Evolutionary conservation across 2,113 vertebrate genomes (phyloP).

Genomic region (Isurus oxyrinchus): DNA sequence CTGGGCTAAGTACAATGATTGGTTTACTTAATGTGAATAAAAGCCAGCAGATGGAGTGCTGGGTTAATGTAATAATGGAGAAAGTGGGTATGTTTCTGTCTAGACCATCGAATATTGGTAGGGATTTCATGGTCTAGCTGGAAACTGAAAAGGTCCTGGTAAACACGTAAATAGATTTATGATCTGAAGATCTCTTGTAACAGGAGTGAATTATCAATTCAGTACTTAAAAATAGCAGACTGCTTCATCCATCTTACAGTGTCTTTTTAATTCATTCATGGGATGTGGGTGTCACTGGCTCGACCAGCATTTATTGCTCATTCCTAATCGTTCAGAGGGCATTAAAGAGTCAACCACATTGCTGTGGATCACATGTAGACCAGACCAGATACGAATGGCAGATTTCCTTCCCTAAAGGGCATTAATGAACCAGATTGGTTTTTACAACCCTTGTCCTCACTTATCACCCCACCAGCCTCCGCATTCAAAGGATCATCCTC

Average conservation of each 20-base stretch:
- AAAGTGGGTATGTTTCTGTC: background rate
- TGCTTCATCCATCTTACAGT: background rate
- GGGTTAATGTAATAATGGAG: background rate
- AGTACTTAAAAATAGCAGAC: background rate
- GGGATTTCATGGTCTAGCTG: background rate
- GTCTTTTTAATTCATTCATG: background rate
- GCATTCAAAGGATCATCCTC: too few species aligned
- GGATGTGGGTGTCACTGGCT: too few species aligned
- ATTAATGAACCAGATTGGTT: too few species aligned
- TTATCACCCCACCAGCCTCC: too few species aligned
- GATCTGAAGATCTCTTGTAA: background rate
- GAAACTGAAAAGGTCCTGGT: background rate
- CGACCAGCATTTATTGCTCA: too few species aligned
- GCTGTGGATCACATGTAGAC: too few species aligned
- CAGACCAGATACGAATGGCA: too few species aligned
- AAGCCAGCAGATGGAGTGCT: background rate
- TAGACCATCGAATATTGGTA: background rate
- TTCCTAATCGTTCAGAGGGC: too few species aligned
- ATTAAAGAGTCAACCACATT: too few species aligned
- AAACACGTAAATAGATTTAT: background rate
- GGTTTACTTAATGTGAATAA: background rate
- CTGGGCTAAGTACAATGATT: background rate
- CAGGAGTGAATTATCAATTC: background rate
- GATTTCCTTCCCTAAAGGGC: too few species aligned
- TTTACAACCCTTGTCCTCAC: too few species aligned